Evolutionary conservation across 2,888 invertebrate species (phyloP), one percentile per base, ranked within the genome.

Genomic region (Arrhopalites spinosus): DNA sequence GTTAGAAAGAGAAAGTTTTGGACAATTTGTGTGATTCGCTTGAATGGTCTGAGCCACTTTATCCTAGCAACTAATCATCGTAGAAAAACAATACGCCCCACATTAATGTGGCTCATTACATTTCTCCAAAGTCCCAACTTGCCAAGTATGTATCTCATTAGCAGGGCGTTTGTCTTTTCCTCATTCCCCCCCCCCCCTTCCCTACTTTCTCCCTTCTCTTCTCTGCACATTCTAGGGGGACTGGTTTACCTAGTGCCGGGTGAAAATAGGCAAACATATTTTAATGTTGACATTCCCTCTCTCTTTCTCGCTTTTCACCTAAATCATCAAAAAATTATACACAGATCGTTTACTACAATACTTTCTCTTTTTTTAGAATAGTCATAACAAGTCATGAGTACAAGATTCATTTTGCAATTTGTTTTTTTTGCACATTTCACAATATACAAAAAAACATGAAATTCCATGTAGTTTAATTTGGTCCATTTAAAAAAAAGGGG

Each of bases 71-170:
- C 81, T 82, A 81, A 82, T 82, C 81, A 82, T 82, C 78, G 77
- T 78, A 72, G 74, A 81, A 80, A 81, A 81, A 82, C 82, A 82
- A 81, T 81, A 80, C 77, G 76, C 78, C 75, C 73, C 76, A 77
- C 81, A 81, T 81, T 82, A 82, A 77, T 81, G 78, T 81, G 80
- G 77, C 82, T 81, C 81, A 82, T 82, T 82, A 82, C 81, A 75
- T 80, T 78, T 77, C 77, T 71, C 25, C 68, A 25, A 71, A 56
- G 36, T 70, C 64, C 27, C 72, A 61, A 63, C 61, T 64, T 63
- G 73, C 47, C 69, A 69, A 68, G 69, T 69, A 29, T 27, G 25
- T 53, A 50, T 64, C 64, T 73, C 61, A 63, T 50, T 23, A 63
- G 63, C 73, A 63, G 50, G 15, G 50, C 2, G n/a, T 50, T 50